These are phyloP conservation scores for Brachionus calyciflorus DNA, from an alignment of 1,140 invertebrate genomes.

Conservation along the genomic window DNA sequence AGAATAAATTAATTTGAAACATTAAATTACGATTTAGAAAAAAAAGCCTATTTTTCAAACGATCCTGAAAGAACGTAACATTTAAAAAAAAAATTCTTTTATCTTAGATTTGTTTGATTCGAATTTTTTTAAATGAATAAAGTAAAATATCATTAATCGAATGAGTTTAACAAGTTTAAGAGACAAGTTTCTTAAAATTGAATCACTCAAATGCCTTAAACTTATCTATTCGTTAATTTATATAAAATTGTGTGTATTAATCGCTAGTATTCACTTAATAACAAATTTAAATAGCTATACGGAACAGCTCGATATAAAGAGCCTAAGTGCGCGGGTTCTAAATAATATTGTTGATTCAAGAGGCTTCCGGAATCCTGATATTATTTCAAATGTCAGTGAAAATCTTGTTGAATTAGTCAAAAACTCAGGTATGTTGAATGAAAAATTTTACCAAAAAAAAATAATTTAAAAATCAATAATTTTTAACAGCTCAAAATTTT, in stretches of 20 bases:
- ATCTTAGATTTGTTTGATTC: too few species aligned
- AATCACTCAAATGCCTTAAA: constrained; percentile 33
- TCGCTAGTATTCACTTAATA: constrained; percentile 15
- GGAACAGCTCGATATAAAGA: not conserved
- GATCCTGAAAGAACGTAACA: constrained; percentile 10
- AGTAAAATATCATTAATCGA: too few species aligned
- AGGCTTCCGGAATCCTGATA: not conserved
- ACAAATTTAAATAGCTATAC: not conserved
- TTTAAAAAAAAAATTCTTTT: constrained; percentile 24
- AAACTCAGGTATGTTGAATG: not conserved
- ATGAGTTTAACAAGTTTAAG: too few species aligned
- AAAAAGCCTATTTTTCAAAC: not conserved
- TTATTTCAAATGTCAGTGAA: not conserved
- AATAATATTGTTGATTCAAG: not conserved
- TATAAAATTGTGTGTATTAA: constrained; percentile 21
- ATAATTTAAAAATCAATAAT: too few species aligned
- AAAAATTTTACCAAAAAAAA: too few species aligned
- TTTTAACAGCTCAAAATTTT: too few species aligned
- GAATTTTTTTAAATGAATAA: too few species aligned
- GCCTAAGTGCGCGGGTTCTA: not conserved
- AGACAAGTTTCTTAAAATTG: not conserved
- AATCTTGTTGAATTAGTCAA: not conserved
- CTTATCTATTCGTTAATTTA: not conserved
- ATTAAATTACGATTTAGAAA: constrained; percentile 3
- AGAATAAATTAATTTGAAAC: constrained; percentile 10